A percentile compares a stretch with the other conserved stretches of the same genome.
Evolutionary conservation across 2,888 invertebrate genomes (phyloP).

Genomic region (Physocephala rufipes): DNA sequence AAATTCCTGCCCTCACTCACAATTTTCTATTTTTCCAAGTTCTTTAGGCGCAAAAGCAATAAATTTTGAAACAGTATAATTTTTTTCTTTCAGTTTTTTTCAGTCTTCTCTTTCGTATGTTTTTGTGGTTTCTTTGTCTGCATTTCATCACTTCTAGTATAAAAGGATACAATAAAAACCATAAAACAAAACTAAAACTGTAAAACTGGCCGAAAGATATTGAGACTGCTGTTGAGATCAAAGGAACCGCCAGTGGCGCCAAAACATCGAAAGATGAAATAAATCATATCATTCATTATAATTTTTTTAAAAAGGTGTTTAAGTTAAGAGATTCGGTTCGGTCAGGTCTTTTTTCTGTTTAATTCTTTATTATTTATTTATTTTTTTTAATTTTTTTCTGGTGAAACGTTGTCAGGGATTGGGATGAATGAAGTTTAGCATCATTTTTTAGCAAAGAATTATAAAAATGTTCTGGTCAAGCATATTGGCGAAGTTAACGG

Average conservation of each 20-base stretch:
- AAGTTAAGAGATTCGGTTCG: slow-evolving; percentile 11
- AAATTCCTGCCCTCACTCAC: background rate
- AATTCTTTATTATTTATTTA: no score
- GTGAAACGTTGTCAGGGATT: slow-evolving; percentile 15
- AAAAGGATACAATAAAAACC: slow-evolving; percentile 13
- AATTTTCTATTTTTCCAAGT: background rate
- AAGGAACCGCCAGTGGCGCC: slow-evolving; percentile 37
- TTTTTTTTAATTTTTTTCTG: slow-evolving; percentile 12
- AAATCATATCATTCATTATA: slow-evolving; percentile 39
- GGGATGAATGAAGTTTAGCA: background rate
- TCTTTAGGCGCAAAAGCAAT: background rate
- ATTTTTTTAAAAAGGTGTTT: slow-evolving; percentile 28
- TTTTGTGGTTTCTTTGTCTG: slow-evolving; percentile 8
- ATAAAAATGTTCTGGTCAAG: background rate
- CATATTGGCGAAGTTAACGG: background rate
- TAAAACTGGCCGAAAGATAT: no score
- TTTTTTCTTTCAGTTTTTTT: slow-evolving; percentile 6
- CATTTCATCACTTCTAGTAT: slow-evolving; percentile 32
- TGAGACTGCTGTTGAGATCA: slow-evolving; percentile 9
- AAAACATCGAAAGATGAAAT: slow-evolving; percentile 35
- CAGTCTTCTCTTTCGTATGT: background rate
- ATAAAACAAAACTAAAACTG: no score
- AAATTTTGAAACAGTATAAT: background rate
- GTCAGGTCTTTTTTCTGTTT: no score
- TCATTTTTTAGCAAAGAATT: background rate